Evolutionary conservation across 23 tunicate genomes (phyloP).

Genomic region (Halocynthia roretzi): DNA sequence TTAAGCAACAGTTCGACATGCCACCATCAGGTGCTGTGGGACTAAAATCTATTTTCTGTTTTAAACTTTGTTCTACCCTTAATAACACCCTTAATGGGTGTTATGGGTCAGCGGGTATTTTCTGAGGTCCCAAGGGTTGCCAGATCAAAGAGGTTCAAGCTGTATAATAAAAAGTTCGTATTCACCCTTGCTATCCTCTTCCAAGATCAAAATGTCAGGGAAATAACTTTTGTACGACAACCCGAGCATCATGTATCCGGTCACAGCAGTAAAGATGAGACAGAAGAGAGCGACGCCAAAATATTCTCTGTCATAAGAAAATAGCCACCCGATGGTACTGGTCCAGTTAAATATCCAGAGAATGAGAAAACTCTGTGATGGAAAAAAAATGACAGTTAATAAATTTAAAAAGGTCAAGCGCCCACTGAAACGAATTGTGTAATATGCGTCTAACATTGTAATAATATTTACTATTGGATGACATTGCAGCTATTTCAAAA

Average conservation of each 20-base stretch:
- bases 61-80: no score
- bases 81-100: no score
- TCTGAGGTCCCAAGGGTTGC: no score
- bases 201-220: background rate
- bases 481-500: no score
- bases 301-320: constrained; percentile 68
- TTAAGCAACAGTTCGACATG: no score
- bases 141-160: no score
- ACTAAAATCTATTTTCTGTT: no score
- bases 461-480: no score
- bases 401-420: background rate
- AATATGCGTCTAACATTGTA: no score
- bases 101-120: no score
- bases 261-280: constrained; percentile 27
- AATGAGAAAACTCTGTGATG: constrained; percentile 32
- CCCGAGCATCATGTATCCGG: constrained; percentile 39
- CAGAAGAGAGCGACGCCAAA: constrained; percentile 39
- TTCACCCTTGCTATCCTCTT: constrained; percentile 4
- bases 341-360: constrained; percentile 32
- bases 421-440: no score
- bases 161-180: background rate
- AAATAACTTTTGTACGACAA: constrained; percentile 38
- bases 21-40: no score
- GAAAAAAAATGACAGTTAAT: background rate
- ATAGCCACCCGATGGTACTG: constrained; percentile 48